These are phyloP conservation scores for Hoplodrina ambigua DNA, from an alignment of 2,888 invertebrate genomes.

Conservation along the genomic window DNA sequence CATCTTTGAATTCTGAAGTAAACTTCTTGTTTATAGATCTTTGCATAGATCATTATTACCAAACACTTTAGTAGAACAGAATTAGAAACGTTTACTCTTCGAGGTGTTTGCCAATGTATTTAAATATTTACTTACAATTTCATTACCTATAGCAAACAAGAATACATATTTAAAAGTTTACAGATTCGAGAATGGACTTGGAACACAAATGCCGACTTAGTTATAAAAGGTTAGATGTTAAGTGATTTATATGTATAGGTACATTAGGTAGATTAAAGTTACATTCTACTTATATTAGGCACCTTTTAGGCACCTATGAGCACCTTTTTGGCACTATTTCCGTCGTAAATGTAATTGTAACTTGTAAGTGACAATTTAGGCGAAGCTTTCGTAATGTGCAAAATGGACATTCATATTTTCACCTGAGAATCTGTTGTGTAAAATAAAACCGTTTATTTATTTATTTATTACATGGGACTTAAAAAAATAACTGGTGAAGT, in stretches of 20 bases:
- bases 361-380: background rate
- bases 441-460: too few species aligned
- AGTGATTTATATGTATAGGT: too few species aligned
- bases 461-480: too few species aligned
- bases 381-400: background rate
- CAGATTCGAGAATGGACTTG: background rate
- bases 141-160: constrained; percentile 15
- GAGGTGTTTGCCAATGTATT: constrained; percentile 51
- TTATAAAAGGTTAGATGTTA: too few species aligned
- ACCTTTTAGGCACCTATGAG: too few species aligned
- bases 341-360: too few species aligned
- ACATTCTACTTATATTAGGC: too few species aligned
- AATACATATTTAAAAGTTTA: constrained; percentile 2
- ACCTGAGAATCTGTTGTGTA: background rate
- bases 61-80: constrained; percentile 34
- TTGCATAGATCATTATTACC: constrained; percentile 15
- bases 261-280: too few species aligned
- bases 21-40: constrained; percentile 33
- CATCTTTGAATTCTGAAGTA: constrained; percentile 36
- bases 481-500: too few species aligned
- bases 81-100: constrained; percentile 32
- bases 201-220: too few species aligned
- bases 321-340: too few species aligned
- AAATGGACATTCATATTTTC: background rate
- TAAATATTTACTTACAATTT: constrained; percentile 47